A percentile compares a stretch with the other conserved stretches of the same genome.
Conservation (phyloP, 2,113 vertebrate genomes). For the Euleptes europaea region DNA sequence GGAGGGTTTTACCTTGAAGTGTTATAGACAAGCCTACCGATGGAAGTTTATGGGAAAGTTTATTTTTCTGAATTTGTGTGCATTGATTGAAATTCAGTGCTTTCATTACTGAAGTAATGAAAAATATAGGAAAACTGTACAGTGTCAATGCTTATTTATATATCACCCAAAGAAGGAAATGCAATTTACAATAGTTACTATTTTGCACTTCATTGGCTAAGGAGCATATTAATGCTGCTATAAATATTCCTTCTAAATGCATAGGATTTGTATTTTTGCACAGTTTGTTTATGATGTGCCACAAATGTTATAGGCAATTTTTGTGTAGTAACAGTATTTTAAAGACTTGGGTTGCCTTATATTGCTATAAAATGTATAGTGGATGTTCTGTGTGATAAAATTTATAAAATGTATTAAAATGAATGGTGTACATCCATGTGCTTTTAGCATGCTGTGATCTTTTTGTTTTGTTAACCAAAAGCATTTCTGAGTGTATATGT, state of each 20-base stretch:
- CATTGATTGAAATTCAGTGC: neutral
- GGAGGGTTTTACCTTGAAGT: neutral
- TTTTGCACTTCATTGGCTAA: neutral
- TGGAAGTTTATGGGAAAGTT: neutral
- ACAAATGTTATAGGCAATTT: neutral
- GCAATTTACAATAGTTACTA: neutral
- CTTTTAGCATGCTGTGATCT: constrained; percentile 11
- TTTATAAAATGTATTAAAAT: neutral
- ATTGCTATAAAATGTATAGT: neutral
- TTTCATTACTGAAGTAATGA: neutral
- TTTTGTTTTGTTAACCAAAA: neutral
- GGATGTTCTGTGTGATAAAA: neutral
- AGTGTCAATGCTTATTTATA: neutral
- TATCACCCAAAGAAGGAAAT: neutral
- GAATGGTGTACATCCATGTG: neutral
- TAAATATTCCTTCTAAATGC: neutral
- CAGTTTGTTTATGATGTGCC: neutral
- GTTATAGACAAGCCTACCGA: neutral
- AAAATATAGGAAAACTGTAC: neutral
- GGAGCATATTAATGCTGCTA: neutral
- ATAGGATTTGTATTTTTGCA: neutral
- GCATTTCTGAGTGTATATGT: neutral
- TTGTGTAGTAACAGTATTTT: neutral
- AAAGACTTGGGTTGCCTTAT: neutral
- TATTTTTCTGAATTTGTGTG: neutral